Conservation (phyloP, 2,113 vertebrate genomes). For the Mesembrinibis cayennensis region DNA sequence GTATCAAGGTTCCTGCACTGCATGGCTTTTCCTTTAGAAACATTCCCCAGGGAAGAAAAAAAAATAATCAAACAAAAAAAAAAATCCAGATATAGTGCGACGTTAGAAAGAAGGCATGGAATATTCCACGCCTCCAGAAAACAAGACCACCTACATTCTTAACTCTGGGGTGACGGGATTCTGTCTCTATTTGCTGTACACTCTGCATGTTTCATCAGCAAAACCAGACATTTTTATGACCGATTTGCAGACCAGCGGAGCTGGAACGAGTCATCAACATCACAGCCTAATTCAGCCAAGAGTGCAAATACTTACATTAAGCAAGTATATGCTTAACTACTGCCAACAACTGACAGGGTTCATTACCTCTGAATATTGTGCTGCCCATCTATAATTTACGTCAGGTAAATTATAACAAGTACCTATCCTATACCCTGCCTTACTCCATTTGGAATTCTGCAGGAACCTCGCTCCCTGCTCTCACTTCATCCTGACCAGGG, state of each 20-base stretch:
- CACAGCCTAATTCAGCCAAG: not conserved
- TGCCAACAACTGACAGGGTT: not conserved
- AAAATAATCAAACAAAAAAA: not conserved
- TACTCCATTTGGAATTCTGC: accelerated
- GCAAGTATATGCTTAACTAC: not conserved
- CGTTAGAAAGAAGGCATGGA: not conserved
- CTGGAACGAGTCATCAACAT: not conserved
- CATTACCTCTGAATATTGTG: not conserved
- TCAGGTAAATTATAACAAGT: not conserved
- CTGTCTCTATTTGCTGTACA: not conserved
- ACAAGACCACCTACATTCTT: not conserved
- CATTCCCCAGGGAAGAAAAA: not conserved
- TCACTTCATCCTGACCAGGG: accelerated
- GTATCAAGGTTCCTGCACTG: not conserved
- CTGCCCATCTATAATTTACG: not conserved
- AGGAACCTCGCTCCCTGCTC: accelerated
- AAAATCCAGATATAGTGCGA: not conserved
- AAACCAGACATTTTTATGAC: not conserved
- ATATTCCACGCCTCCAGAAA: not conserved
- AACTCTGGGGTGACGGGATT: not conserved
- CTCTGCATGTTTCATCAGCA: not conserved
- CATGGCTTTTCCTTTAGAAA: not conserved
- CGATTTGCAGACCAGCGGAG: not conserved
- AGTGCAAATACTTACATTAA: not conserved
- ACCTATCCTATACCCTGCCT: not conserved